Evolutionary conservation across 2,797 vertebrate genomes (phyloP), one percentile per base, ranked within the genome.

Genomic region (Pitangus sulphuratus): DNA sequence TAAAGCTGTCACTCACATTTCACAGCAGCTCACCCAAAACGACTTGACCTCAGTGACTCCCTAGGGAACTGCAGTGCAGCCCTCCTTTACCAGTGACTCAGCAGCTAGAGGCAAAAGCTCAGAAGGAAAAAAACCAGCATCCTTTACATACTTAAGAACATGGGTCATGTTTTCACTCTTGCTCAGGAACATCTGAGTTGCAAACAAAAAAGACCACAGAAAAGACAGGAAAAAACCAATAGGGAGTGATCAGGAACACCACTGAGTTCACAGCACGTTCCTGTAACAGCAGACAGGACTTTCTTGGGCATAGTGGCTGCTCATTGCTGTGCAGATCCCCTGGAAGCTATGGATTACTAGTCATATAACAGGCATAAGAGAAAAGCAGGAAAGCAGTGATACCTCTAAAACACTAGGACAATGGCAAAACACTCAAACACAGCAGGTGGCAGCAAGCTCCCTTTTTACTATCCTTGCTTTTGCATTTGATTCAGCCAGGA

Each of bases 381-480:
- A 47, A 57, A 75, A 88, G 57, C 4, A 70, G 61, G 62, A 94
- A 91, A 84, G n/a, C 66, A 84, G 5, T 70, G 84, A 31, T 15
- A 79, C 15, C 35, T 84, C 42, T 53, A 48, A 70, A 91, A 48
- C 33, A 44, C 22, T 30, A 71, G 25, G 57, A 83, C 68, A 95
- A 84, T 15, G 51, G 50, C 78, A 91, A 79, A 91, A 78, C 68
- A 31, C 71, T 85, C 25, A 50, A 96, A 94, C 94, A 94, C 90
- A 96, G 94, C 82, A 97, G 95, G 88, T 95, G 90, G 94, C 93
- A 95, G 92, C 77, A 94, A 86, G 80, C 51, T 94, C 84, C 68
- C 33, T 92, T 88, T 84, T 69, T 58, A 60, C 50, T n/a, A 17
- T 35, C 11, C 40, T 75, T 4, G 1, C 18, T 87, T 68, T 84